phyloP scores from a whole-genome alignment of 2,113 vertebrate species.

The Turnix velox region DNA sequence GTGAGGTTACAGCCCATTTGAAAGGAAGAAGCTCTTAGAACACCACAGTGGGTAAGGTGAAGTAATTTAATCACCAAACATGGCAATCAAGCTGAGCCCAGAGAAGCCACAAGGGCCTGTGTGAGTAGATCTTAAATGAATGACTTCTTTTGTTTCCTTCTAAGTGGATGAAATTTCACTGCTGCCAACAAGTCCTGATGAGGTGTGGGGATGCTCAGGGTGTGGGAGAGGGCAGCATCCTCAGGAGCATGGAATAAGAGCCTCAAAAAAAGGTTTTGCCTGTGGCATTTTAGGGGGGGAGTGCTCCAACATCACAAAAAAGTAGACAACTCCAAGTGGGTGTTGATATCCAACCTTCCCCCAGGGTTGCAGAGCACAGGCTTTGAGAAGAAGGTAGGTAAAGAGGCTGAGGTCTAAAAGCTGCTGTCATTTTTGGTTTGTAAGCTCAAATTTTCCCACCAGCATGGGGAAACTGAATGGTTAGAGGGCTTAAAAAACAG shows the following conservation, averaged over 20 bases:
- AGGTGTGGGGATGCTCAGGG: background rate
- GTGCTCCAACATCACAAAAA: background rate
- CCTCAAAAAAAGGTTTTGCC: background rate
- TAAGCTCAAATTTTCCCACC: background rate
- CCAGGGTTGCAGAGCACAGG: background rate
- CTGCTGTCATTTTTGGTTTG: background rate
- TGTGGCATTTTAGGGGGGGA: background rate
- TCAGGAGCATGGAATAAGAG: background rate
- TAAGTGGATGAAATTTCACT: background rate
- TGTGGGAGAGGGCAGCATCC: accelerated
- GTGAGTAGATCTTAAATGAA: background rate
- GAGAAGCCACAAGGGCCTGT: background rate
- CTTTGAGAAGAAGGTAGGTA: background rate
- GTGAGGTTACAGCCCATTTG: background rate
- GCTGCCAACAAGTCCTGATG: background rate
- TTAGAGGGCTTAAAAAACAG: background rate
- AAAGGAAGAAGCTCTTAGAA: background rate
- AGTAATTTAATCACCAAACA: background rate
- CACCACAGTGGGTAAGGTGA: background rate
- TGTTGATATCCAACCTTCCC: background rate
- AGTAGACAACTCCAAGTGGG: background rate
- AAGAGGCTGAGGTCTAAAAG: background rate
- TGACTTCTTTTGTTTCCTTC: background rate
- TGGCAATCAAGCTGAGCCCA: background rate
- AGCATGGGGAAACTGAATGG: background rate